A percentile compares a stretch with the other conserved stretches of the same genome.
These are phyloP conservation scores for Callaeas wilsoni DNA, from an alignment of 2,113 vertebrate genomes.

Conservation along the genomic window DNA sequence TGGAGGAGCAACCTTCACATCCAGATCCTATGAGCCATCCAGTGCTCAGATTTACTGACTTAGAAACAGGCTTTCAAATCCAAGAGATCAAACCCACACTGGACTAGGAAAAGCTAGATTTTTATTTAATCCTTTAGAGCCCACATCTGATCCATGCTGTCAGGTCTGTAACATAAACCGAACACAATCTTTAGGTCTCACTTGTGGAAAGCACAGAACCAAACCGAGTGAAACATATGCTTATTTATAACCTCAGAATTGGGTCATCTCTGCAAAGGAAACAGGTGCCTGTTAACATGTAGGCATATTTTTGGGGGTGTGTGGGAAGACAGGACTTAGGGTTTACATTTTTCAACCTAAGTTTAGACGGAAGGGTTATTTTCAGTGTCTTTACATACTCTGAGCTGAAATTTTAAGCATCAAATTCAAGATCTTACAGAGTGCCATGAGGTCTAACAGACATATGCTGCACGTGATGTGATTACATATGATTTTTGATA, in stretches of 20 bases:
- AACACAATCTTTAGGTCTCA: neutral
- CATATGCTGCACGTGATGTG: neutral
- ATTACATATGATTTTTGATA: neutral
- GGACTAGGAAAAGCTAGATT: neutral
- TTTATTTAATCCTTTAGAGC: neutral
- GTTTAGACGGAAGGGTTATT: neutral
- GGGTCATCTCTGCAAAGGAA: neutral
- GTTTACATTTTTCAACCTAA: neutral
- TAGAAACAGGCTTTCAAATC: neutral
- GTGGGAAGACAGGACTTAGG: constrained; percentile 2
- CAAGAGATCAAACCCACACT: neutral
- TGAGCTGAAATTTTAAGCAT: neutral
- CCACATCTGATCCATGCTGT: neutral
- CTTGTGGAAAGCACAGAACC: neutral
- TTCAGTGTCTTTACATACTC: neutral
- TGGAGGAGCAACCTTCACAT: neutral
- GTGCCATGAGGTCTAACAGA: neutral
- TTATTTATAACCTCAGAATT: neutral
- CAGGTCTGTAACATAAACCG: neutral
- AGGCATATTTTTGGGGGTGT: neutral
- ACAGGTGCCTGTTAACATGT: neutral
- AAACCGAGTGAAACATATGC: neutral
- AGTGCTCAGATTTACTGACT: neutral
- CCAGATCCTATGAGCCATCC: neutral
- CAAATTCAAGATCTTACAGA: neutral